Conservation (phyloP, 1,140 invertebrate species). For the Zophobas morio region DNA sequence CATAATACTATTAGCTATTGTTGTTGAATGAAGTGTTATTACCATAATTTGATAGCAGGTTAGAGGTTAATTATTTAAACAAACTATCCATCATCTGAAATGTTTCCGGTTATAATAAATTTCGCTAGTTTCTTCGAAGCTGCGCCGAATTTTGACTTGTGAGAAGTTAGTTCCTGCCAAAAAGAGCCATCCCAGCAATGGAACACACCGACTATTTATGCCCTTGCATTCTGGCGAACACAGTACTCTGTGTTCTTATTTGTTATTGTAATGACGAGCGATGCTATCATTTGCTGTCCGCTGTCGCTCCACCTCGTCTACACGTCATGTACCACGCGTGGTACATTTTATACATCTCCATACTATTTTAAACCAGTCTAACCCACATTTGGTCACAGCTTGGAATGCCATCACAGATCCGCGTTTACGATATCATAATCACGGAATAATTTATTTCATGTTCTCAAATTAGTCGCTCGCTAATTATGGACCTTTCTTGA, state of each 20-base stretch:
- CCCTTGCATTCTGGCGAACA: slow-evolving; percentile 54
- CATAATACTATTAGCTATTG: slow-evolving; percentile 24
- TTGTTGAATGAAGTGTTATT: slow-evolving; percentile 30
- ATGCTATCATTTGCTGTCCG: slow-evolving; percentile 61
- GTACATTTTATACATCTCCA: slow-evolving; percentile 57
- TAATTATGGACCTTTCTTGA: not conserved
- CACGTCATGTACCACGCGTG: slow-evolving; percentile 58
- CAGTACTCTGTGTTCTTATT: slow-evolving; percentile 62
- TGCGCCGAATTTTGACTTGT: too few relatives aligned
- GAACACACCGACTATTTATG: slow-evolving; percentile 57
- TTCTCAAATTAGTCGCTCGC: not conserved
- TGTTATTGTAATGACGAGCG: slow-evolving; percentile 65
- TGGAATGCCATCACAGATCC: not conserved
- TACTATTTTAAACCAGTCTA: slow-evolving; percentile 52
- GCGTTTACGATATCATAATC: slow-evolving; percentile 5
- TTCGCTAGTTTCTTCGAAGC: too few relatives aligned
- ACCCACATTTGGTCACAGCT: slow-evolving; percentile 34
- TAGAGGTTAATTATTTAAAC: slow-evolving; percentile 41
- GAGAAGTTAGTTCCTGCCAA: not conserved
- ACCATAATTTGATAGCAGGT: slow-evolving; percentile 23
- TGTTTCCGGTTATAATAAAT: slow-evolving; percentile 1
- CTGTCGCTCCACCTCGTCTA: slow-evolving; percentile 59
- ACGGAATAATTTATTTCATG: not conserved
- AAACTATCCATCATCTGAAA: slow-evolving; percentile 24
- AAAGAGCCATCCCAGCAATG: slow-evolving; percentile 9